Conservation (phyloP, 2,797 vertebrate species). For the Oryzias dopingdopingensis region DNA sequence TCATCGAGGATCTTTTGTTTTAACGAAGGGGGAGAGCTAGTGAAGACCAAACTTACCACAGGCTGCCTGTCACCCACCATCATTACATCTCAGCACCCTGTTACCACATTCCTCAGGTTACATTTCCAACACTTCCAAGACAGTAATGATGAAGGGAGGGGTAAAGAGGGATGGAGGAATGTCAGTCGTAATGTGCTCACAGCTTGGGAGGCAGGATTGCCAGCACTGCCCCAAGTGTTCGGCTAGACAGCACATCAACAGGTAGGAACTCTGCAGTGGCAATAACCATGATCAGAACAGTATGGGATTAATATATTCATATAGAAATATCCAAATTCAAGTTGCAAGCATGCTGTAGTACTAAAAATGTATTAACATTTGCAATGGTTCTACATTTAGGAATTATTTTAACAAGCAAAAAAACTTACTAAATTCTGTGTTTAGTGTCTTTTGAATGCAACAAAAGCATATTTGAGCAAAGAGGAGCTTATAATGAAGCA, state of each 20-base stretch:
- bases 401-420: background rate
- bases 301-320: constrained; percentile 5
- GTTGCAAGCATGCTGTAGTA: constrained; percentile 3
- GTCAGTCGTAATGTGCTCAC: constrained; percentile 48
- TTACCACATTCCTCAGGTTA: constrained; percentile 75
- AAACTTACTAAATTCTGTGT: constrained; percentile 2
- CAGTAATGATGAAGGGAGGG: constrained; percentile 40
- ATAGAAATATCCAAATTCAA: background rate
- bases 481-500: constrained; percentile 30
- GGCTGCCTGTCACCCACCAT: constrained; percentile 77
- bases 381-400: background rate
- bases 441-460: constrained; percentile 8
- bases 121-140: constrained; percentile 50
- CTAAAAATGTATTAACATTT: constrained; percentile 9
- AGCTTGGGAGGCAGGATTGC: constrained; percentile 55
- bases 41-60: constrained; percentile 78
- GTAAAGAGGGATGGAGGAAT: constrained; percentile 40
- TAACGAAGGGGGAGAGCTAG: constrained; percentile 58
- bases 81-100: constrained; percentile 79
- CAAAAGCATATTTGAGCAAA: constrained; percentile 13
- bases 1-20: constrained; percentile 47
- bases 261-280: constrained; percentile 43
- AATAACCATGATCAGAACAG: constrained; percentile 36
- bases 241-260: constrained; percentile 50
- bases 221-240: constrained; percentile 51